phyloP scores from a whole-genome alignment of 2,113 vertebrate genomes.

The Scophthalmus maximus region DNA sequence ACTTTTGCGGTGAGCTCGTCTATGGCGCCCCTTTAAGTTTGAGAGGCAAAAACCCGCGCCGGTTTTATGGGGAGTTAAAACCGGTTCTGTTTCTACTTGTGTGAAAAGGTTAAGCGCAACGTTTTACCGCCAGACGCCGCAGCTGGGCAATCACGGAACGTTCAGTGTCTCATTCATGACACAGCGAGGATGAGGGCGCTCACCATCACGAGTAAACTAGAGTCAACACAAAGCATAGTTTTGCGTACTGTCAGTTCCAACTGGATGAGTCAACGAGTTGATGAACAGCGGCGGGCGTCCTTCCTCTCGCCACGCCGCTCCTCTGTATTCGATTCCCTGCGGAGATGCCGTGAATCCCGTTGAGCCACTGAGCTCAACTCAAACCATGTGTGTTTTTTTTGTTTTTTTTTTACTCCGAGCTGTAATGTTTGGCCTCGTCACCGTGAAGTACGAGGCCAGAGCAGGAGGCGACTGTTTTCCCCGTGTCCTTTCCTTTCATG shows the following conservation, averaged over 20 bases:
- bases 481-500: conserved; percentile 23
- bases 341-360: too few species aligned
- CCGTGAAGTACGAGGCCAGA: neutral
- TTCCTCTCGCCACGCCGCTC: too few species aligned
- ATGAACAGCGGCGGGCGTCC: too few species aligned
- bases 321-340: too few species aligned
- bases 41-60: neutral
- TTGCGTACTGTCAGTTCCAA: neutral
- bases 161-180: neutral
- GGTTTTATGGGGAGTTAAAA: neutral
- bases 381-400: too few species aligned
- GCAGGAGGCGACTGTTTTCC: conserved; percentile 2
- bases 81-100: neutral
- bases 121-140: neutral
- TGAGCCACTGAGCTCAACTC: too few species aligned
- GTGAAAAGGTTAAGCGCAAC: neutral
- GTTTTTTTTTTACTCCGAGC: neutral
- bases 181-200: too few species aligned
- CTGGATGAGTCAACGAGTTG: too few species aligned
- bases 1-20: neutral
- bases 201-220: neutral
- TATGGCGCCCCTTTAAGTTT: conserved; percentile 5
- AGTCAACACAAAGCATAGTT: neutral
- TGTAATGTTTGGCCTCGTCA: neutral
- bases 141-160: conserved; percentile 13